phyloP scores from a whole-genome alignment of 2,797 vertebrate genomes.

The Bradypus variegatus region DNA sequence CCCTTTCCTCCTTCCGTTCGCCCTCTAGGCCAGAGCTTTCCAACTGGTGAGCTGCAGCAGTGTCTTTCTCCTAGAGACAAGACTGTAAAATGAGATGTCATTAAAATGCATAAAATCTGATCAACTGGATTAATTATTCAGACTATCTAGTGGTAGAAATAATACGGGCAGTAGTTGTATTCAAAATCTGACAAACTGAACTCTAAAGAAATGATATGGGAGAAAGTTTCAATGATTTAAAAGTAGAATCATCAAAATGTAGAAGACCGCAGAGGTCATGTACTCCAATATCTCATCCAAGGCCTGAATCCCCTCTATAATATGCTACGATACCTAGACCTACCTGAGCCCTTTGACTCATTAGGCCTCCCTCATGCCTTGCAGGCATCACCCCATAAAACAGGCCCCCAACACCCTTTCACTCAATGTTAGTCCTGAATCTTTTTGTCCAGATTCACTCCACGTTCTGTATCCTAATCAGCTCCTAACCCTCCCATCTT shows the following conservation, averaged over 20 bases:
- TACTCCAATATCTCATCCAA: neutral
- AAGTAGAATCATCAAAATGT: slow-evolving; percentile 26
- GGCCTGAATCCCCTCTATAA: neutral
- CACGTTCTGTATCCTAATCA: neutral
- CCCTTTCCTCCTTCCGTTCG: no score
- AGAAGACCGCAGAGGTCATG: slow-evolving; percentile 9
- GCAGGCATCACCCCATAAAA: neutral
- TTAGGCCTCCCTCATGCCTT: neutral
- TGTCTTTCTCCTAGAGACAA: neutral
- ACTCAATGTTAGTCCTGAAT: neutral
- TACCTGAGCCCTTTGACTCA: neutral
- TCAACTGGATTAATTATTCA: neutral
- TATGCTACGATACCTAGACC: neutral
- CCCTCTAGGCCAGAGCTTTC: no score
- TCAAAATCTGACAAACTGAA: slow-evolving; percentile 23
- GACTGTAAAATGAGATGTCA: neutral
- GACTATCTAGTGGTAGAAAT: neutral
- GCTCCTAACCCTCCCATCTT: neutral
- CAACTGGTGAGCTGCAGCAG: neutral
- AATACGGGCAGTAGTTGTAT: neutral
- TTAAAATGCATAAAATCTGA: neutral
- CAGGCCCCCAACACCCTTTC: neutral
- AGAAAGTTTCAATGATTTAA: slow-evolving; percentile 32
- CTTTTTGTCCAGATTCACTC: neutral
- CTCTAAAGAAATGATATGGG: neutral